Evolutionary conservation across 2,888 invertebrate genomes (phyloP).

Genomic region (Lepidocyrtoides sp.): DNA sequence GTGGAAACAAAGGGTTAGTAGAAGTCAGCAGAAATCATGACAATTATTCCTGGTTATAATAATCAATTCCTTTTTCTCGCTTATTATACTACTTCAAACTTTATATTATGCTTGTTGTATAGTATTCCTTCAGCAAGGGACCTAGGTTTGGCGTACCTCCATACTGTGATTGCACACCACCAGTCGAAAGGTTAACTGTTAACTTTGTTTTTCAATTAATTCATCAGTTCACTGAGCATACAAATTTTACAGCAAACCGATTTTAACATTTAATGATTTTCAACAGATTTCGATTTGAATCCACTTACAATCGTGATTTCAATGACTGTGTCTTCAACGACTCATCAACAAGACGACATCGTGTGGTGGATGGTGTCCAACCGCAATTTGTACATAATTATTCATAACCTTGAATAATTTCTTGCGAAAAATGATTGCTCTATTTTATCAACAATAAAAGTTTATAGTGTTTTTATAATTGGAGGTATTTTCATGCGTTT

Average conservation of each 20-base stretch:
- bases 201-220: too few species aligned
- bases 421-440: too few species aligned
- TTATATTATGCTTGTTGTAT: not conserved
- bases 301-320: constrained; percentile 84
- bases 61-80: not conserved
- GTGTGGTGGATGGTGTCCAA: constrained; percentile 81
- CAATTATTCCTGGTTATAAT: not conserved
- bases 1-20: constrained; percentile 77
- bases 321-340: constrained; percentile 78
- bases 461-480: not conserved
- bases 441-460: too few species aligned
- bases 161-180: constrained; percentile 81
- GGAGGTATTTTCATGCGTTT: not conserved
- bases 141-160: constrained; percentile 80
- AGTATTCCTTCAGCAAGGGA: constrained; percentile 82
- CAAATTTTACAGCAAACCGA: not conserved
- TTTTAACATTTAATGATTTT: not conserved
- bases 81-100: not conserved
- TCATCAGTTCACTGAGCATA: not conserved
- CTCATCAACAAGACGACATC: constrained; percentile 70
- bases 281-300: constrained; percentile 81
- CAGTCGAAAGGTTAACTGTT: constrained; percentile 83
- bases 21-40: not conserved
- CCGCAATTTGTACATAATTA: constrained; percentile 80
- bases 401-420: too few species aligned